Conservation (phyloP, 2,797 vertebrate species). For the Potorous gilbertii region DNA sequence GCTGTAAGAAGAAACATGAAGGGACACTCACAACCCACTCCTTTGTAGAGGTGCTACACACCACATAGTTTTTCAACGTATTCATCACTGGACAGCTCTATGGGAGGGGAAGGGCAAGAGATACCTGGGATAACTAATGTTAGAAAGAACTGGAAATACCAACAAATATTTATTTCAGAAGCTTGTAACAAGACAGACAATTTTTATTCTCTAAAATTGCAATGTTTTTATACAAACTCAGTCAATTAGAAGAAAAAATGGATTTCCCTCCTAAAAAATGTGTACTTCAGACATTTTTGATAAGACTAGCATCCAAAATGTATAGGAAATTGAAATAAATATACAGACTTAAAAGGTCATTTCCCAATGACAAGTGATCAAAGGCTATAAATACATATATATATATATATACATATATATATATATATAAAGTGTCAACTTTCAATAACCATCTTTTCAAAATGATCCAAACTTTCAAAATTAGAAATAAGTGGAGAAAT, state of each 20-base stretch:
- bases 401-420: not conserved
- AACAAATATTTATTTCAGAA: not conserved
- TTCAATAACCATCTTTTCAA: not conserved
- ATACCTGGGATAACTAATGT: not conserved
- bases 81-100: not conserved
- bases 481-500: not conserved
- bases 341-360: not conserved
- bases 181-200: not conserved
- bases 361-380: not conserved
- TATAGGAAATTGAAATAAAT: not conserved
- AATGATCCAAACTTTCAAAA: not conserved
- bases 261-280: not conserved
- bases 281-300: not conserved
- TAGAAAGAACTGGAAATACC: not conserved
- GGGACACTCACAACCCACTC: not conserved
- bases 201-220: not conserved
- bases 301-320: not conserved
- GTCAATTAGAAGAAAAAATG: not conserved
- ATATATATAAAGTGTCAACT: not conserved
- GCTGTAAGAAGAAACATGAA: not conserved
- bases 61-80: not conserved
- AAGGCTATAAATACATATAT: not conserved
- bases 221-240: not conserved
- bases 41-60: not conserved
- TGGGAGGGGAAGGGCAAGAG: not conserved